phyloP scores from a whole-genome alignment of 1,140 invertebrate species.

The Magallana gigas region DNA sequence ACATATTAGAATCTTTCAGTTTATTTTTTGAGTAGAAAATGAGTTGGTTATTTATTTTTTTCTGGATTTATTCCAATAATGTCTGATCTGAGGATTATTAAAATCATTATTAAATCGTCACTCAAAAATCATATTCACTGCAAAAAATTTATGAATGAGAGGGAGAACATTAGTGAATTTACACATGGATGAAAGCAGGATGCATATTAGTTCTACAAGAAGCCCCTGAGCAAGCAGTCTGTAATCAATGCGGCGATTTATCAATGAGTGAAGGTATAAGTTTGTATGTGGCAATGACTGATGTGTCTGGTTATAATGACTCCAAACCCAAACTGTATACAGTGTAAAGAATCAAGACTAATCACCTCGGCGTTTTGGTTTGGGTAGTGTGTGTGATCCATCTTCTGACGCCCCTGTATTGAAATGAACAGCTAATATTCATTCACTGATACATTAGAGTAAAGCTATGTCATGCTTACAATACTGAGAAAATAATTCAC shows the following conservation, averaged over 20 bases:
- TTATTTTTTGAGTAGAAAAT: no score
- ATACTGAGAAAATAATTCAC: conserved; percentile 19
- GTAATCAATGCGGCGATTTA: not conserved
- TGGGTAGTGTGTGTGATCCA: conserved; percentile 45
- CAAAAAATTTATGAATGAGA: no score
- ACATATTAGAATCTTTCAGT: no score
- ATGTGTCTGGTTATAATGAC: conserved; percentile 6
- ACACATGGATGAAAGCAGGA: no score
- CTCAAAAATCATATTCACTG: no score
- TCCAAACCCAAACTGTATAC: not conserved
- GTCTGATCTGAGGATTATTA: no score
- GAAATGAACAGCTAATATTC: conserved; percentile 33
- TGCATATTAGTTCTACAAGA: conserved; percentile 2
- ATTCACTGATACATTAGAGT: not conserved
- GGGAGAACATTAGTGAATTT: no score
- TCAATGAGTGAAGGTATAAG: conserved; percentile 5
- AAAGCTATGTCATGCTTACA: conserved; percentile 4
- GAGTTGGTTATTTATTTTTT: no score
- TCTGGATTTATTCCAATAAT: no score
- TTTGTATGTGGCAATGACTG: not conserved
- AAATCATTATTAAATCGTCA: no score
- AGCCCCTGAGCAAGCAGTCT: not conserved
- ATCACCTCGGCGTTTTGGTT: conserved; percentile 49
- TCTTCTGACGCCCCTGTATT: conserved; percentile 30
- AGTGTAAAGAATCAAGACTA: conserved; percentile 20